Evolutionary conservation across 2,888 invertebrate genomes (phyloP).

Genomic region (Drosophila mimica): DNA sequence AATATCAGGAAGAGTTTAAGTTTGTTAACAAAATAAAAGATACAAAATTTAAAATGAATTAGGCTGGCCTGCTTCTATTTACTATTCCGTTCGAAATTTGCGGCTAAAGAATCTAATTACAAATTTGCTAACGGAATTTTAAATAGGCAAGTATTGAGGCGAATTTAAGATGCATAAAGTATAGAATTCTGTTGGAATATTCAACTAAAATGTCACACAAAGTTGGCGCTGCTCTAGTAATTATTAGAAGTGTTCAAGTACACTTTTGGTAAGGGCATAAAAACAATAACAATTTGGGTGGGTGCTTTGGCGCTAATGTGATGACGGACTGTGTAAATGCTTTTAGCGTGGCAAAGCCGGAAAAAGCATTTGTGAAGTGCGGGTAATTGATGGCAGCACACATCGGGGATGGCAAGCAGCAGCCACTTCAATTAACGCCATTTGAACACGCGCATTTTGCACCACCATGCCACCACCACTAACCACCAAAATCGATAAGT

Average conservation of each 20-base stretch:
- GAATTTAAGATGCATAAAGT: background rate
- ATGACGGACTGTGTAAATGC: conserved; percentile 66
- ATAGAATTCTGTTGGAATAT: background rate
- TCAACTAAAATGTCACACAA: background rate
- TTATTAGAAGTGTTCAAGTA: conserved; percentile 13
- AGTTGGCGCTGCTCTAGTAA: background rate
- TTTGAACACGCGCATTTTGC: conserved; percentile 46
- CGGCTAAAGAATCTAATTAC: background rate
- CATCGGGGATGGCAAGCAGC: conserved; percentile 51
- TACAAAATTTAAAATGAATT: background rate
- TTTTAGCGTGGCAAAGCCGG: conserved; percentile 54
- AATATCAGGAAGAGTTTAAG: background rate
- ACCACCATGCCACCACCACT: conserved; percentile 11
- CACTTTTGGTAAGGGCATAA: conserved; percentile 22
- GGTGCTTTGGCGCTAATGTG: conserved; percentile 55
- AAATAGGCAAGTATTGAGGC: background rate
- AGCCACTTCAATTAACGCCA: conserved; percentile 76
- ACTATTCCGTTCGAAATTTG: background rate
- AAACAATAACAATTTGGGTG: conserved; percentile 62
- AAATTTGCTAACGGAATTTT: background rate
- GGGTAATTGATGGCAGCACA: conserved; percentile 72
- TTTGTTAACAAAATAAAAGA: background rate
- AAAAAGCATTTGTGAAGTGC: conserved; percentile 61
- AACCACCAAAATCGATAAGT: conserved; percentile 66
- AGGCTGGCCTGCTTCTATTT: background rate